Conservation (phyloP, 1,140 invertebrate genomes). For the Palaemon carinicauda region DNA sequence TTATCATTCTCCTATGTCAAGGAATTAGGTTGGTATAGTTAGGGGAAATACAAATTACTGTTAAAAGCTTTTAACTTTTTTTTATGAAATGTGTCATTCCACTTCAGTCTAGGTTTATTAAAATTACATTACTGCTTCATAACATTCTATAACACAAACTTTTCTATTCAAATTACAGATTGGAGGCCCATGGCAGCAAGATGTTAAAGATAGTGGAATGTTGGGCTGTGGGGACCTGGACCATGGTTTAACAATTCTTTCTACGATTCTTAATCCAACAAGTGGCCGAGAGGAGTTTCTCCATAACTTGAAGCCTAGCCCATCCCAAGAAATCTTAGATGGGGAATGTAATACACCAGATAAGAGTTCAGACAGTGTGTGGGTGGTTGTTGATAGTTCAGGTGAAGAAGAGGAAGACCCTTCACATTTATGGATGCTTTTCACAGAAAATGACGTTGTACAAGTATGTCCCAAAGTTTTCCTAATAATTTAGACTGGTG, state of each 20-base stretch:
- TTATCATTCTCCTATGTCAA: no score
- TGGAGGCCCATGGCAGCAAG: conserved; percentile 16
- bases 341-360: conserved; percentile 27
- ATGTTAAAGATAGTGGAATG: background rate
- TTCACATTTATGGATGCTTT: conserved; percentile 27
- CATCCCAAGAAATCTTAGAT: conserved; percentile 67
- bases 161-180: background rate
- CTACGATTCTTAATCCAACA: conserved; percentile 59
- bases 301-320: conserved; percentile 69
- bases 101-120: no score
- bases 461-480: conserved; percentile 4
- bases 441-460: conserved; percentile 43
- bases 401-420: conserved; percentile 48
- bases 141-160: no score
- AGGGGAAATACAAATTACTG: no score
- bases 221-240: conserved; percentile 60
- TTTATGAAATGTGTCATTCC: no score
- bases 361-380: conserved; percentile 20
- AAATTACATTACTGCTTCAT: no score
- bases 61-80: no score
- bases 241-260: conserved; percentile 63
- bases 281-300: conserved; percentile 64
- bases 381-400: conserved; percentile 48
- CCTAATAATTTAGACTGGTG: no score
- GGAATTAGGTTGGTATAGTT: no score